These are phyloP conservation scores for Drosophila emarginata DNA, from an alignment of 2,888 invertebrate species.

Conservation along the genomic window DNA sequence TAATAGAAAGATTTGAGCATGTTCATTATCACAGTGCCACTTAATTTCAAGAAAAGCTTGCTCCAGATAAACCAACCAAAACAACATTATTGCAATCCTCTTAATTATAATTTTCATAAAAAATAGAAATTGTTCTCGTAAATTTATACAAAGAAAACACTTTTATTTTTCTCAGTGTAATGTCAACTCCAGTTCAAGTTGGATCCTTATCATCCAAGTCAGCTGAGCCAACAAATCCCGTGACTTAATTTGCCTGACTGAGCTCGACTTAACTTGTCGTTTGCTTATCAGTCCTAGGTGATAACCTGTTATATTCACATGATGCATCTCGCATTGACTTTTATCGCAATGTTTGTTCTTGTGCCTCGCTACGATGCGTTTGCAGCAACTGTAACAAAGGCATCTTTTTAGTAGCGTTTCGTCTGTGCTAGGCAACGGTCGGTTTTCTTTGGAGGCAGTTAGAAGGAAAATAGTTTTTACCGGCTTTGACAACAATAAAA, in stretches of 20 bases:
- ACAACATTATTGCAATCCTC: too few relatives aligned
- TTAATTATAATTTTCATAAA: too few relatives aligned
- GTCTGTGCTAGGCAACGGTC: constrained; percentile 46
- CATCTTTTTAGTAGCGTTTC: constrained; percentile 47
- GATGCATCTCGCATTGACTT: constrained; percentile 40
- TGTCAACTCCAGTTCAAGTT: constrained; percentile 15
- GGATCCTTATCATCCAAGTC: constrained; percentile 42
- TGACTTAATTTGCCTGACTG: constrained; percentile 56
- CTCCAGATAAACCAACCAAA: too few relatives aligned
- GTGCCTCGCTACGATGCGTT: constrained; percentile 12
- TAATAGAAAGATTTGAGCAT: not conserved
- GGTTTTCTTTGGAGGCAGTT: constrained; percentile 41
- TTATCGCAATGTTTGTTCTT: constrained; percentile 66
- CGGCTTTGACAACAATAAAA: constrained; percentile 3
- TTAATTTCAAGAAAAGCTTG: too few relatives aligned
- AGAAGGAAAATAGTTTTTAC: not conserved
- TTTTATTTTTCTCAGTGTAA: not conserved
- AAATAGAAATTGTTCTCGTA: not conserved
- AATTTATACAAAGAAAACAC: not conserved
- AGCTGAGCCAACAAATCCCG: constrained; percentile 55
- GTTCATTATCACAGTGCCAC: too few relatives aligned
- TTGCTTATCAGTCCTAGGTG: constrained; percentile 52
- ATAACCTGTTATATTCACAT: constrained; percentile 58
- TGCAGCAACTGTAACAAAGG: constrained; percentile 15
- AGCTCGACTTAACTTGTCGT: constrained; percentile 47